Evolutionary conservation across 2,888 invertebrate species (phyloP).

Genomic region (Auanema freiburgensis): DNA sequence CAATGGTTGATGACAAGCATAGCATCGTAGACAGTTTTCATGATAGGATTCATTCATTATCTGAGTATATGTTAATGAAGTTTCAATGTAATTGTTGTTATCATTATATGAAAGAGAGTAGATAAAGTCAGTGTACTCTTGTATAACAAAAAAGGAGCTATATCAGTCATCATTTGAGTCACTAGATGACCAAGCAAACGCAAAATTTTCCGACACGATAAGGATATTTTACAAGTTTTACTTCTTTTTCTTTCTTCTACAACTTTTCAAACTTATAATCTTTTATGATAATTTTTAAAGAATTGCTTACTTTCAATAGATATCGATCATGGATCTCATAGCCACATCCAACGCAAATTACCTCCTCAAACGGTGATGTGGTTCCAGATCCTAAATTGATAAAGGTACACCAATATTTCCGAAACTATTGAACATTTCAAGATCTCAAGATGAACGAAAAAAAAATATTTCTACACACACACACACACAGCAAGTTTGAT

Average conservation of each 20-base stretch:
- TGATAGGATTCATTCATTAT: constrained; percentile 57
- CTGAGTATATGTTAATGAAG: constrained; percentile 16
- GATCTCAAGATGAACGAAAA: no score
- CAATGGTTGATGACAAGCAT: constrained; percentile 47
- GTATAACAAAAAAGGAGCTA: background rate
- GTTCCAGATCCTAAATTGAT: constrained; percentile 10
- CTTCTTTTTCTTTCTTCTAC: background rate
- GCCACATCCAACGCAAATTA: constrained; percentile 48
- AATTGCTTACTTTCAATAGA: constrained; percentile 40
- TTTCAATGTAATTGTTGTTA: background rate
- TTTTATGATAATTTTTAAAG: background rate
- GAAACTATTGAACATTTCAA: no score
- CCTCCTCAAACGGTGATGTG: constrained; percentile 23
- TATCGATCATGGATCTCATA: constrained; percentile 49
- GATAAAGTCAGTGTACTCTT: background rate
- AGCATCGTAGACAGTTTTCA: constrained; percentile 58
- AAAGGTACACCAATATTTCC: no score
- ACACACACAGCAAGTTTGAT: no score
- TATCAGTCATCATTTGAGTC: background rate
- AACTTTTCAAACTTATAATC: background rate
- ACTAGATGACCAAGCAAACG: background rate
- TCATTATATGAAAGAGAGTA: background rate
- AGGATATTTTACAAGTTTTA: background rate
- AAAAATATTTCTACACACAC: no score
- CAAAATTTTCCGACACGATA: background rate